Conservation (phyloP, 2,797 vertebrate genomes). For the Sciurus vulgaris region DNA sequence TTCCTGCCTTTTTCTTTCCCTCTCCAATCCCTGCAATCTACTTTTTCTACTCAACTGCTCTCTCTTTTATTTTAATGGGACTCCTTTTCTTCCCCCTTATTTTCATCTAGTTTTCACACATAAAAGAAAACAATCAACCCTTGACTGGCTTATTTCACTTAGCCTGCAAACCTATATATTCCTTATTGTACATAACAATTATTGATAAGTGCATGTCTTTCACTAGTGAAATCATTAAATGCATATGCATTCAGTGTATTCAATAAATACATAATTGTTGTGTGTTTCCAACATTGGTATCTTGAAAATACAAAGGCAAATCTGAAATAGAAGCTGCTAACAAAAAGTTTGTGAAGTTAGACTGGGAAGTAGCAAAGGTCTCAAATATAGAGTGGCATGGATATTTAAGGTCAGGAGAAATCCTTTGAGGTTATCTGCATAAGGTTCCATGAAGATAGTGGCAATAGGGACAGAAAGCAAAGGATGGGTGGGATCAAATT, state of each 20-base stretch:
- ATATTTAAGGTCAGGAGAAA: not conserved
- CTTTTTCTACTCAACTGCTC: no score
- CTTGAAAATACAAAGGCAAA: slow-evolving; percentile 8
- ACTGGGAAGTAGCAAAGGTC: not conserved
- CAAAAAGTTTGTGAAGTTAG: not conserved
- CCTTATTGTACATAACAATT: not conserved
- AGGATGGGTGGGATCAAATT: not conserved
- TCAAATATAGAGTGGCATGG: not conserved
- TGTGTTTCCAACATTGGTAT: not conserved
- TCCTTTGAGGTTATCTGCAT: not conserved
- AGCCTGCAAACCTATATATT: not conserved
- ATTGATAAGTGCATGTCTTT: not conserved
- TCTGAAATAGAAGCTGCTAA: not conserved
- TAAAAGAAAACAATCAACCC: no score
- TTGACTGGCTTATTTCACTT: no score
- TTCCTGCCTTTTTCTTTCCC: no score
- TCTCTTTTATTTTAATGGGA: no score
- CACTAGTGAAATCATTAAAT: not conserved
- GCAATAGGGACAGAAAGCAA: not conserved
- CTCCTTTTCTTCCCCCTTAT: no score
- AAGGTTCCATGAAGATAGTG: not conserved
- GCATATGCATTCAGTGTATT: not conserved
- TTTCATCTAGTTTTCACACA: no score
- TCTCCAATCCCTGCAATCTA: no score
- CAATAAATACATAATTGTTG: not conserved